These are phyloP conservation scores for Emydura subglobosa DNA, from an alignment of 2,113 vertebrate genomes.

Conservation along the genomic window DNA sequence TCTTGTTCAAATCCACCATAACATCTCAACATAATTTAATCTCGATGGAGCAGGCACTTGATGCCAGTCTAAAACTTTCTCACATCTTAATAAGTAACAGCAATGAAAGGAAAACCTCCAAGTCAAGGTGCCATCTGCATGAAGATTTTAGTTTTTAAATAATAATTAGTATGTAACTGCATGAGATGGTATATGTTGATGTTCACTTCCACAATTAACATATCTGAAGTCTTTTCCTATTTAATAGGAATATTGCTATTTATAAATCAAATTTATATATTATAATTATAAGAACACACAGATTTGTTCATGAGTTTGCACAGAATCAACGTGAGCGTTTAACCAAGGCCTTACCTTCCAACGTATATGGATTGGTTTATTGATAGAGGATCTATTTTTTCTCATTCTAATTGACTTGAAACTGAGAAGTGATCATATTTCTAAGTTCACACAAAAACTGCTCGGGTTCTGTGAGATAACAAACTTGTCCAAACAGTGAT, in stretches of 20 bases:
- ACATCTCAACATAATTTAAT: not conserved
- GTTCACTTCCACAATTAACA: not conserved
- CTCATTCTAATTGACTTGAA: constrained; percentile 15
- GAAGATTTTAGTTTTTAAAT: not conserved
- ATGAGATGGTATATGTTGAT: not conserved
- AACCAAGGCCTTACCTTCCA: constrained; percentile 26
- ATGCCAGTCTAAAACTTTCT: not conserved
- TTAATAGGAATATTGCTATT: constrained; percentile 7
- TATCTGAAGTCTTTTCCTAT: not conserved
- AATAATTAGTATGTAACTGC: not conserved
- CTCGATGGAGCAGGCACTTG: not conserved
- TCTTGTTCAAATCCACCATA: not conserved
- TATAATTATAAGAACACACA: constrained; percentile 25
- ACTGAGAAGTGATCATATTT: constrained; percentile 34
- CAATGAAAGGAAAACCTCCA: not conserved
- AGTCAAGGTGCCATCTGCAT: not conserved
- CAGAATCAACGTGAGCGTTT: constrained; percentile 21
- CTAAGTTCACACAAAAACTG: constrained; percentile 31
- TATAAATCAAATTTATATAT: constrained; percentile 29
- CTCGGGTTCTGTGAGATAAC: constrained; percentile 45
- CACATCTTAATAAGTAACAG: not conserved
- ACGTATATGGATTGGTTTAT: constrained; percentile 8
- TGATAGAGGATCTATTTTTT: not conserved
- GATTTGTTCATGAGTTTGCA: constrained; percentile 5
- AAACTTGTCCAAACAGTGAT: constrained; percentile 56